These are phyloP conservation scores for Drosophila bipectinata DNA, from an alignment of 1,140 invertebrate genomes.

Conservation along the genomic window DNA sequence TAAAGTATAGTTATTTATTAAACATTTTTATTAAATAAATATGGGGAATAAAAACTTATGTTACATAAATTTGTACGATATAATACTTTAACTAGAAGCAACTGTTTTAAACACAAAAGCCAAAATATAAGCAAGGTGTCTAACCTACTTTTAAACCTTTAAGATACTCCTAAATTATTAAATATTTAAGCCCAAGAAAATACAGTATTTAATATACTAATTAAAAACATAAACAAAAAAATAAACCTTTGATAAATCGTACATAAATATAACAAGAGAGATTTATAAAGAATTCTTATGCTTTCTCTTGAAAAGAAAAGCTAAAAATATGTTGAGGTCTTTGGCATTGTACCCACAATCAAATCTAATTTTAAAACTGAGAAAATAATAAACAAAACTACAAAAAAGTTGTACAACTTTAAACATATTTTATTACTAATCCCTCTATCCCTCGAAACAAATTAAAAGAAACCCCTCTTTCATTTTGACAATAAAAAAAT, in stretches of 20 bases:
- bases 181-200: neutral
- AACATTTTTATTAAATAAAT: no score
- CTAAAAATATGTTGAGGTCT: neutral
- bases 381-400: neutral
- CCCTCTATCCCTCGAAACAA: no score
- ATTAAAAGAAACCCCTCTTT: neutral
- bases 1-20: no score
- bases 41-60: no score
- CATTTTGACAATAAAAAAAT: neutral
- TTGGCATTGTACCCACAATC: neutral
- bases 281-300: neutral
- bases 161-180: no score
- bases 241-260: neutral
- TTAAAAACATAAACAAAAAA: neutral
- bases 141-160: no score
- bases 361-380: neutral
- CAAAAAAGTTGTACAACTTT: no score
- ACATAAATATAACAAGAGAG: neutral
- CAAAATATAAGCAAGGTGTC: no score
- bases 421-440: no score
- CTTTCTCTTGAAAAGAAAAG: neutral
- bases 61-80: no score
- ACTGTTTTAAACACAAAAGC: no score
- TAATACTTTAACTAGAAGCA: no score
- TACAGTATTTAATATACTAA: neutral